Percentiles rank a stretch among this genome's conserved stretches.
phyloP scores from a whole-genome alignment of 2,113 vertebrate species.

The Glaucomys volans region DNA sequence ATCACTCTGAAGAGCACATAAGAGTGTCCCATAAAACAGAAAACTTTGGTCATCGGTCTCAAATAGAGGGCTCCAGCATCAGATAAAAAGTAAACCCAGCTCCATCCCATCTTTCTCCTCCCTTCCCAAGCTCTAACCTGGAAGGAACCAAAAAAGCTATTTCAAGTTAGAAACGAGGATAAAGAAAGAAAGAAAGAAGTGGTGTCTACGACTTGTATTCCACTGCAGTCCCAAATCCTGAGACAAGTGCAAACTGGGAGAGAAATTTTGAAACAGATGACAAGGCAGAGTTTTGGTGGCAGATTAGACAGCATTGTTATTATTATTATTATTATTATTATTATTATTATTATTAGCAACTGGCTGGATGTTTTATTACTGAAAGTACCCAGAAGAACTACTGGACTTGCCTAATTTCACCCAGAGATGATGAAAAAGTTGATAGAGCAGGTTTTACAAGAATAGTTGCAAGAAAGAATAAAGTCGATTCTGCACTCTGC shows the following conservation, averaged over 20 bases:
- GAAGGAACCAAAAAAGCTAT: not conserved
- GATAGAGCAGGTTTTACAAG: conserved; percentile 21
- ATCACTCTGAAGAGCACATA: not conserved
- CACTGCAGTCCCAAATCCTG: not conserved
- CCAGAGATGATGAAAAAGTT: not conserved
- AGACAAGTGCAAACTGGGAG: too few relatives aligned
- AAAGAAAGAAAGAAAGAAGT: not conserved
- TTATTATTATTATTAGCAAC: too few relatives aligned
- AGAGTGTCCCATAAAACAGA: not conserved
- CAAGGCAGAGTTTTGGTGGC: not conserved
- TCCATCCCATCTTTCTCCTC: not conserved
- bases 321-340: not conserved
- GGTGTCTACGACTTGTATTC: not conserved
- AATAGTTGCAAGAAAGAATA: not conserved
- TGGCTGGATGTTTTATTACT: not conserved
- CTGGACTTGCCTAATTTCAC: not conserved
- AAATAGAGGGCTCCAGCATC: not conserved
- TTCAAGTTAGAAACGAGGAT: not conserved
- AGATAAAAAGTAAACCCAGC: not conserved
- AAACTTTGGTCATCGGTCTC: not conserved
- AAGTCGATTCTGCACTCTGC: conserved; percentile 8
- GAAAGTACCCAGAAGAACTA: not conserved
- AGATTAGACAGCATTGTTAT: not conserved
- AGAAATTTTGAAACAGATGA: not conserved
- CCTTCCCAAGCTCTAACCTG: not conserved